Evolutionary conservation across 2,888 invertebrate species (phyloP).

Genomic region (Trichopria drosophilae): DNA sequence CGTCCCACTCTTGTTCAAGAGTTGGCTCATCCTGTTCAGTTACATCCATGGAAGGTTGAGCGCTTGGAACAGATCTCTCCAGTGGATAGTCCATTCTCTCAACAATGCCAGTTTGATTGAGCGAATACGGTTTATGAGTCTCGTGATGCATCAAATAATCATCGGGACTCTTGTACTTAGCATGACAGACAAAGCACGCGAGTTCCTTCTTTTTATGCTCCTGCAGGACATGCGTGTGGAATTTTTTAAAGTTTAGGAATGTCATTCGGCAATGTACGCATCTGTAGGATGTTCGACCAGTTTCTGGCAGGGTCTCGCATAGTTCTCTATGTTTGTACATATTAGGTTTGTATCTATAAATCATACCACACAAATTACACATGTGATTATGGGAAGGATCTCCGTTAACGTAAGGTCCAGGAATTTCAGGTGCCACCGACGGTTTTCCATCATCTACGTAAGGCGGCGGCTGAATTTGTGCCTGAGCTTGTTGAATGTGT

Average conservation of each 20-base stretch:
- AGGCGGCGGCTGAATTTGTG: slow-evolving; percentile 8
- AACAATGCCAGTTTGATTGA: no score
- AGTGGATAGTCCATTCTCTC: no score
- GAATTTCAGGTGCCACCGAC: slow-evolving; percentile 10
- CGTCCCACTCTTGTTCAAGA: slow-evolving; percentile 35
- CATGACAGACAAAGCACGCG: slow-evolving; percentile 61
- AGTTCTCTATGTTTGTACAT: slow-evolving; percentile 49
- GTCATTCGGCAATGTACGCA: slow-evolving; percentile 53
- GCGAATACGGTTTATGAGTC: no score
- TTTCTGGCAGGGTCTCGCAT: slow-evolving; percentile 42
- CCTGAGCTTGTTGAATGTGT: neutral
- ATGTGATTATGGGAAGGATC: slow-evolving; percentile 51
- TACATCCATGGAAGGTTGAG: no score
- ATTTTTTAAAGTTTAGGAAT: slow-evolving; percentile 51
- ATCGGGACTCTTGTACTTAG: slow-evolving; percentile 59
- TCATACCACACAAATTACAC: slow-evolving; percentile 55
- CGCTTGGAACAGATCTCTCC: no score
- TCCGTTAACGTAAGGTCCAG: slow-evolving; percentile 49
- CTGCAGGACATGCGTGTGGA: slow-evolving; percentile 42
- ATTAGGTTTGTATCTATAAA: slow-evolving; percentile 53
- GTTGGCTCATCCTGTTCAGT: no score
- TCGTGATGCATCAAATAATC: slow-evolving; percentile 60
- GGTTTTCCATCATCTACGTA: neutral
- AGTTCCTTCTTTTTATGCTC: slow-evolving; percentile 52
- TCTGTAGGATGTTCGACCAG: slow-evolving; percentile 45